Base-by-base conservation (phyloP, 2,797 vertebrate species). In the Cheirogaleus major region DNA sequence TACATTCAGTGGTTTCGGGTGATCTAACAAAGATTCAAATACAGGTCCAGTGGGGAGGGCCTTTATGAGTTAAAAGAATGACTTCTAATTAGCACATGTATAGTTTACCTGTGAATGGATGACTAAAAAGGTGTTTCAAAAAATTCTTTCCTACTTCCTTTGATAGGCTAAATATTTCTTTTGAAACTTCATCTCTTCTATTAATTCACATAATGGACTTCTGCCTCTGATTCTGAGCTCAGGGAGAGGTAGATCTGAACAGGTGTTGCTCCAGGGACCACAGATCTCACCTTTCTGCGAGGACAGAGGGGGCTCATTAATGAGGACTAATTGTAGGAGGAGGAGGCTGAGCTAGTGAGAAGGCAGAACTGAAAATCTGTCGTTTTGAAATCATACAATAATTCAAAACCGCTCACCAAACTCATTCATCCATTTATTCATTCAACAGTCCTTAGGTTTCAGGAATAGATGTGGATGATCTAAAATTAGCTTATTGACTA, bases 181-280 rank as follows among this genome's bases (percentile, higher is more conserved):
- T 95, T 96, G 94, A 97, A 97, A 97, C 15, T 43, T 82, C 14
- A 0, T 90, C 79, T 93, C 79, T 93, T 85, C 89, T 92, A 92
- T 95, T 93, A 93, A 89, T 96, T 96, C 90, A 81, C 87, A 92
- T 97, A 97, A 97, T 97, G 95, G 94, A 93, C 35, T 94, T 69
- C 48, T 96, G 95, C 93, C 97, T 97, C 96, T 96, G 91, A 95
- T 97, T 97, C 91, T 22, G 25, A 45, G 83, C 52, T 17, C 13
- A 25, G 67, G 57, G 82, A 70, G 72, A 69, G 72, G 57, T 43
- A 69, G 69, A 70, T 93, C 76, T 57, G 91, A 95, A 32, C 65
- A 50, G 91, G 69, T 7, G 0, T 67, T n/a, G 45, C 83, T 94
- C 89, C 45, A 22, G 95, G 72, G 84, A 91, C 27, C 45, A 50